These are phyloP conservation scores for Salpingus planirostris DNA, from an alignment of 2,888 invertebrate species.

Conservation along the genomic window DNA sequence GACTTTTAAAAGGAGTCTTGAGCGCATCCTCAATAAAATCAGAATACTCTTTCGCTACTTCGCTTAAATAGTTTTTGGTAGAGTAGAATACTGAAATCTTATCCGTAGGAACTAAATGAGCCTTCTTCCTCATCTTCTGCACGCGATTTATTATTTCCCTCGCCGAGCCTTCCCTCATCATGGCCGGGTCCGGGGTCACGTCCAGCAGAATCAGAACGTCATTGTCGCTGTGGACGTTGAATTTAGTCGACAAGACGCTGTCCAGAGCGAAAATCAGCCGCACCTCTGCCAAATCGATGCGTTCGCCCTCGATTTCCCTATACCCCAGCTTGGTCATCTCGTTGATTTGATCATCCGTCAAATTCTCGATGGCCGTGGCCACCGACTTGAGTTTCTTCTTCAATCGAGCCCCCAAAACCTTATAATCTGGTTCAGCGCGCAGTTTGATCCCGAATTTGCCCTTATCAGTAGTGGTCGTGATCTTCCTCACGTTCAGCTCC, in stretches of 20 bases:
- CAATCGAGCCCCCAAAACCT: conserved; percentile 76
- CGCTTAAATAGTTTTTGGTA: conserved; percentile 54
- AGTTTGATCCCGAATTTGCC: conserved; percentile 77
- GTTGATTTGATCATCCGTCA: conserved; percentile 72
- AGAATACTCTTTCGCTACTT: conserved; percentile 60
- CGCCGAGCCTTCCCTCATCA: conserved; percentile 91
- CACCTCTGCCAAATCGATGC: conserved; percentile 67
- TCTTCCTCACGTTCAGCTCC: conserved; percentile 83
- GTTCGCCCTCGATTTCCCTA: conserved; percentile 66
- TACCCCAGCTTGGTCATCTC: conserved; percentile 60
- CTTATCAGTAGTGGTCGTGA: conserved; percentile 84
- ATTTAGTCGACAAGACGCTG: conserved; percentile 56
- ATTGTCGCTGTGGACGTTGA: conserved; percentile 85
- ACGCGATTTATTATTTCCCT: conserved; percentile 93
- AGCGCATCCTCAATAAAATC: conserved; percentile 75
- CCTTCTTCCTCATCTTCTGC: conserved; percentile 94
- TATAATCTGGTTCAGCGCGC: conserved; percentile 92
- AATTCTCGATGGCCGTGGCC: conserved; percentile 67
- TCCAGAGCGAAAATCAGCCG: conserved; percentile 73
- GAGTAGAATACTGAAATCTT: conserved; percentile 74
- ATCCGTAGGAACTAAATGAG: conserved; percentile 84
- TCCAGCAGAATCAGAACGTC: conserved; percentile 85
- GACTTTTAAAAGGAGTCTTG: conserved; percentile 63
- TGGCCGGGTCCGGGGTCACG: conserved; percentile 77
- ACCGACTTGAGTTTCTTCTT: conserved; percentile 88